A percentile compares a stretch with the other conserved stretches of the same genome.
These are phyloP conservation scores for Portevinia maculata DNA, from an alignment of 2,888 invertebrate genomes.

Conservation along the genomic window DNA sequence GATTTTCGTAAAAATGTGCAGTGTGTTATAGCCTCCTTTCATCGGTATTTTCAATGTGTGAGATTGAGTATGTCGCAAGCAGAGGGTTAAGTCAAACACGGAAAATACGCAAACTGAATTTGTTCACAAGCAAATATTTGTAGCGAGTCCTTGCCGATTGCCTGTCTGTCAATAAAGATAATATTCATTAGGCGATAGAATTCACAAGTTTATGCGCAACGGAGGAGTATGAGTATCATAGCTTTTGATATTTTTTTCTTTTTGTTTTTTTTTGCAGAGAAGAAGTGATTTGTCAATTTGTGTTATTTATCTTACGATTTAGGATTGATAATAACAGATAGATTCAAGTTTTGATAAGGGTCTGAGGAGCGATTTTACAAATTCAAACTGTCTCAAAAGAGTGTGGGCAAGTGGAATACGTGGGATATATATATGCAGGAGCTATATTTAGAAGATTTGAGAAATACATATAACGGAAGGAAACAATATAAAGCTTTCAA, in stretches of 20 bases:
- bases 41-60: background rate
- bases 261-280: background rate
- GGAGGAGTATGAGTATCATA: slow-evolving; percentile 14
- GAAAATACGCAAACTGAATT: slow-evolving; percentile 65
- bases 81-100: slow-evolving; percentile 50
- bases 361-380: background rate
- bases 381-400: background rate
- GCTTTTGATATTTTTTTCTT: background rate
- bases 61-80: background rate
- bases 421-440: background rate
- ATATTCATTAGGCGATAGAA: slow-evolving; percentile 73
- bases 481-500: too few relatives aligned
- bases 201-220: slow-evolving; percentile 67
- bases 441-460: too few relatives aligned
- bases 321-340: background rate
- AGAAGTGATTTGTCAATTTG: slow-evolving; percentile 62
- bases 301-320: slow-evolving; percentile 60
- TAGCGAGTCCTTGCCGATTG: slow-evolving; percentile 63
- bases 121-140: slow-evolving; percentile 70
- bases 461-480: too few relatives aligned
- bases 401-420: background rate
- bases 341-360: slow-evolving; percentile 7
- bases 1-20: slow-evolving; percentile 4
- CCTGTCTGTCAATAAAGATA: slow-evolving; percentile 72
- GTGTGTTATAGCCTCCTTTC: background rate